Conservation (phyloP, 2,888 invertebrate species). For the Cerceris ruficornis region DNA sequence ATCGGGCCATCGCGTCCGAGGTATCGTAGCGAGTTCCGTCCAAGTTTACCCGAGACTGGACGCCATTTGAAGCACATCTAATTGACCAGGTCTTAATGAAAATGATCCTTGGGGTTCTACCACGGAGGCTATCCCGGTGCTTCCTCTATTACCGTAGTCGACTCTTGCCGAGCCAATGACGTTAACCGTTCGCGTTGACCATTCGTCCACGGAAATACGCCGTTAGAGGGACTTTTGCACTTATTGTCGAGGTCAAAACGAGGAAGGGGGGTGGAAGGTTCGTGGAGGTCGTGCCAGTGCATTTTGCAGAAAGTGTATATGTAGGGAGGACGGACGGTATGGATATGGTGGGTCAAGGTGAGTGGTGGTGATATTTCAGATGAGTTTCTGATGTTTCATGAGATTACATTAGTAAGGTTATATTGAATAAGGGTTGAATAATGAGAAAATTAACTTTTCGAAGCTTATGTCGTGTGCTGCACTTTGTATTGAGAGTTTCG, state of each 20-base stretch:
- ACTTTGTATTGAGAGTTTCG: too few relatives aligned
- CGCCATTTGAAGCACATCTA: slow-evolving; percentile 68
- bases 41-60: slow-evolving; percentile 67
- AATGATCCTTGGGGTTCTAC: slow-evolving; percentile 57
- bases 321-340: too few relatives aligned
- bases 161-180: slow-evolving; percentile 28
- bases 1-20: slow-evolving; percentile 46
- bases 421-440: too few relatives aligned
- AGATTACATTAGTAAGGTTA: too few relatives aligned
- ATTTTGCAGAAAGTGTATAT: too few relatives aligned
- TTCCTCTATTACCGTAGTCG: slow-evolving; percentile 35
- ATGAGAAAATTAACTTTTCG: too few relatives aligned
- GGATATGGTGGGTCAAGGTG: too few relatives aligned
- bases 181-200: slow-evolving; percentile 23
- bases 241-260: slow-evolving; percentile 18
- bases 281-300: not conserved
- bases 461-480: too few relatives aligned
- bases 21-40: slow-evolving; percentile 46
- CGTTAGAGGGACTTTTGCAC: slow-evolving; percentile 30
- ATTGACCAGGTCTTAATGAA: slow-evolving; percentile 75
- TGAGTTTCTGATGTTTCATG: too few relatives aligned
- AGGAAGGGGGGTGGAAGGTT: not conserved
- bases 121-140: slow-evolving; percentile 27
- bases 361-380: too few relatives aligned
- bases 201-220: slow-evolving; percentile 29